Conservation (phyloP, 2,888 invertebrate genomes). For the Drosophila greeni region DNA sequence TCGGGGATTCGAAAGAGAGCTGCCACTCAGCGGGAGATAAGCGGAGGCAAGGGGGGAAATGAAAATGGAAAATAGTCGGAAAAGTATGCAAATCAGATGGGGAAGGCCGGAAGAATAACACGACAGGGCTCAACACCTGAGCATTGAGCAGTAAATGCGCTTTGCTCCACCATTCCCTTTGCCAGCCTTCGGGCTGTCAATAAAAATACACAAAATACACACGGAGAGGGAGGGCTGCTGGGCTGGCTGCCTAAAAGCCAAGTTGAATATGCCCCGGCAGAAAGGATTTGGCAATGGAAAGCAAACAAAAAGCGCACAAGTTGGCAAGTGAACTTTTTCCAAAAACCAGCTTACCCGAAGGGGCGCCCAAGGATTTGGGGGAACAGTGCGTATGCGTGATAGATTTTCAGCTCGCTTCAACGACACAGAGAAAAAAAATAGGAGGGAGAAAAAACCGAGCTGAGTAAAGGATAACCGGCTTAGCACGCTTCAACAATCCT, state of each 20-base stretch:
- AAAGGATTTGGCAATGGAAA: slow-evolving; percentile 66
- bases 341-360: slow-evolving; percentile 54
- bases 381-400: slow-evolving; percentile 64
- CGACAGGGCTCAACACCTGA: slow-evolving; percentile 63
- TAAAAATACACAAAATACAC: slow-evolving; percentile 29
- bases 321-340: slow-evolving; percentile 53
- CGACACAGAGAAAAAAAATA: background rate
- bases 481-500: slow-evolving; percentile 8
- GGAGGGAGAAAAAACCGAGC: background rate
- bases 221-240: slow-evolving; percentile 13
- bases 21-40: slow-evolving; percentile 56
- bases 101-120: slow-evolving; percentile 48
- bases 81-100: slow-evolving; percentile 67
- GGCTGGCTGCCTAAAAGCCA: slow-evolving; percentile 60
- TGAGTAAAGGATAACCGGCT: slow-evolving; percentile 27
- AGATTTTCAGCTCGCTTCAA: slow-evolving; percentile 33
- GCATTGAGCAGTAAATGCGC: slow-evolving; percentile 62
- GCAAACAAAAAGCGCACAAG: slow-evolving; percentile 57
- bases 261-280: slow-evolving; percentile 56
- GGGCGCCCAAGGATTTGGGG: slow-evolving; percentile 26
- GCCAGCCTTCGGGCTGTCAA: slow-evolving; percentile 46
- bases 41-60: slow-evolving; percentile 26
- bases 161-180: slow-evolving; percentile 48
- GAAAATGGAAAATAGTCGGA: slow-evolving; percentile 62
- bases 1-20: slow-evolving; percentile 13